Percentiles rank a stretch among this genome's conserved stretches.
phyloP scores from a whole-genome alignment of 2,797 vertebrate species.

The Serranus cabrilla region DNA sequence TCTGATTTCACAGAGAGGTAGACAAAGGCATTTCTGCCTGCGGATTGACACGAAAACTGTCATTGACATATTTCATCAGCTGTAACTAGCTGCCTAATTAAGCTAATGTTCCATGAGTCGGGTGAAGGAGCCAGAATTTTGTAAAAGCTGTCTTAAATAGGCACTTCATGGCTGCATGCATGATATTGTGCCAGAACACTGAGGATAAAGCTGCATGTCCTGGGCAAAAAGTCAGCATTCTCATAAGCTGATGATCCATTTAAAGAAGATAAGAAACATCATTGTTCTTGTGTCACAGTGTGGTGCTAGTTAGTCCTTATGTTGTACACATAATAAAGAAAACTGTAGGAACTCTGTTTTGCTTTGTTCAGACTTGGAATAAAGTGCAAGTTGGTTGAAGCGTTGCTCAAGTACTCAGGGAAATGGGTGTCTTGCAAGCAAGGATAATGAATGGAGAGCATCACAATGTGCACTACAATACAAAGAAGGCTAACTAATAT shows the following conservation, averaged over 20 bases:
- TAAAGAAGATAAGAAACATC: neutral
- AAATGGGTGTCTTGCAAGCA: too few species aligned
- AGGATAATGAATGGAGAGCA: too few species aligned
- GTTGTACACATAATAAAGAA: neutral
- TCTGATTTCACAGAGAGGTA: neutral
- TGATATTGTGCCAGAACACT: neutral
- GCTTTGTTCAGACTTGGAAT: too few species aligned
- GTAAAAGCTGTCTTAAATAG: neutral
- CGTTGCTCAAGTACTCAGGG: too few species aligned
- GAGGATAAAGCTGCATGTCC: neutral
- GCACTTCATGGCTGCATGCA: neutral
- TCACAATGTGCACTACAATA: too few species aligned
- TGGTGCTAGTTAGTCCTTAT: neutral
- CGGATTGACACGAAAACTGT: neutral
- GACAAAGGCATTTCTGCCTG: conserved; percentile 2
- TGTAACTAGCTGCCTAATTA: conserved; percentile 5
- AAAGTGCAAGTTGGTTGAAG: too few species aligned
- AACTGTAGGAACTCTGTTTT: too few species aligned
- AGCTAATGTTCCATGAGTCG: neutral
- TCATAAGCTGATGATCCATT: neutral
- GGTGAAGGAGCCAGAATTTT: neutral
- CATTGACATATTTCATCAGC: neutral
- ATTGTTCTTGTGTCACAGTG: neutral
- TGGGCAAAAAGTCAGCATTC: neutral
- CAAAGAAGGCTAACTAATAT: too few species aligned